A percentile compares a stretch with the other conserved stretches of the same genome.
Conservation (phyloP, 2,888 invertebrate genomes). For the Priocnemis perturbator region DNA sequence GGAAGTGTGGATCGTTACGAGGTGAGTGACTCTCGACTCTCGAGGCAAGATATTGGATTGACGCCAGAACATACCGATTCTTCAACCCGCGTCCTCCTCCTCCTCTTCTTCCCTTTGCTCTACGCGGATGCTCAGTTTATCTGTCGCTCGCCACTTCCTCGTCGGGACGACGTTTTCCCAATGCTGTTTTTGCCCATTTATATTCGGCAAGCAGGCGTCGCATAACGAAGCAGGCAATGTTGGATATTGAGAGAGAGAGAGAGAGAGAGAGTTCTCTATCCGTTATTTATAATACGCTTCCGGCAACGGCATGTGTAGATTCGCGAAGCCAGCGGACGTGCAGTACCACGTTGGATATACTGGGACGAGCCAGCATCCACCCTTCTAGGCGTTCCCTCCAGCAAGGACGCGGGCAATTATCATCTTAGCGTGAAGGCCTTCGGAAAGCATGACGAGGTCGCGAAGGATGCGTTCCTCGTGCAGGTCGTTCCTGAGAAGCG, state of each 20-base stretch:
- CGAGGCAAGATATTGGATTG: neutral
- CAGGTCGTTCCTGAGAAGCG: slow-evolving; percentile 76
- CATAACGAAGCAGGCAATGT: too few relatives aligned
- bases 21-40: slow-evolving; percentile 75
- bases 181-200: too few relatives aligned
- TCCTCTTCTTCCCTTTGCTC: slow-evolving; percentile 29
- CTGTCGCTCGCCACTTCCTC: too few relatives aligned
- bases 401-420: slow-evolving; percentile 82
- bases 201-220: too few relatives aligned
- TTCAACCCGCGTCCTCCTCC: slow-evolving; percentile 25
- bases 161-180: too few relatives aligned
- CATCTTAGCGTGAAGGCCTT: slow-evolving; percentile 80
- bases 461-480: slow-evolving; percentile 82
- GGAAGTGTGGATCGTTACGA: slow-evolving; percentile 83
- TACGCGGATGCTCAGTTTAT: too few relatives aligned
- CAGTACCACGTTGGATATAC: slow-evolving; percentile 82
- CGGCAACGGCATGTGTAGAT: slow-evolving; percentile 66
- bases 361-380: slow-evolving; percentile 84
- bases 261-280: too few relatives aligned
- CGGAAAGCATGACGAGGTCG: slow-evolving; percentile 77
- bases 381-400: slow-evolving; percentile 85
- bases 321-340: slow-evolving; percentile 70
- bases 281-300: too few relatives aligned
- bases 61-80: slow-evolving; percentile 23
- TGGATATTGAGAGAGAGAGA: too few relatives aligned